phyloP scores from a whole-genome alignment of 2,888 invertebrate genomes.

The Calameuta idolon region DNA sequence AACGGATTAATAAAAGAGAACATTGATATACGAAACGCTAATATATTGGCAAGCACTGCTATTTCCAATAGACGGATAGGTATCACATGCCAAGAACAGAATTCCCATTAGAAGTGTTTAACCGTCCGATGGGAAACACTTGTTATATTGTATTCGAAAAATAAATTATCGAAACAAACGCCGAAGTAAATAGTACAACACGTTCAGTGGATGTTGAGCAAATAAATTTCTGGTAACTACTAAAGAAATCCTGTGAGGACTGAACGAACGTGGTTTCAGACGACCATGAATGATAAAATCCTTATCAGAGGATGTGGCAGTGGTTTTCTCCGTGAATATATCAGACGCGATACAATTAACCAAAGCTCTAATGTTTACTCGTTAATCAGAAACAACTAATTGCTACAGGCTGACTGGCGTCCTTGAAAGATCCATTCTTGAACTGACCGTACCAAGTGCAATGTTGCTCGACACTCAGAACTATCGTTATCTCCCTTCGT shows the following conservation, averaged over 20 bases:
- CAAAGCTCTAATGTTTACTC: slow-evolving; percentile 11
- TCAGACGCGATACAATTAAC: slow-evolving; percentile 33
- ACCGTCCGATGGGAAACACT: background rate
- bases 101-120: background rate
- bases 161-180: background rate
- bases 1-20: background rate
- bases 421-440: too few species aligned
- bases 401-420: too few species aligned
- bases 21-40: background rate
- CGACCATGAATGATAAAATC: background rate
- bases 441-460: background rate
- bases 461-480: background rate
- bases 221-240: background rate
- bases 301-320: slow-evolving; percentile 58
- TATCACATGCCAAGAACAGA: background rate
- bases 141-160: background rate
- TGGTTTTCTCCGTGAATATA: slow-evolving; percentile 63
- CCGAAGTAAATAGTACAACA: background rate
- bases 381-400: background rate
- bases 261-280: background rate
- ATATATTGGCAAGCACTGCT: background rate
- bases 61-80: background rate
- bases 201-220: background rate
- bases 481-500: background rate
- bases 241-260: background rate